Evolutionary conservation across 2,888 invertebrate genomes (phyloP).

Genomic region (Melikaiella ostensackeni): DNA sequence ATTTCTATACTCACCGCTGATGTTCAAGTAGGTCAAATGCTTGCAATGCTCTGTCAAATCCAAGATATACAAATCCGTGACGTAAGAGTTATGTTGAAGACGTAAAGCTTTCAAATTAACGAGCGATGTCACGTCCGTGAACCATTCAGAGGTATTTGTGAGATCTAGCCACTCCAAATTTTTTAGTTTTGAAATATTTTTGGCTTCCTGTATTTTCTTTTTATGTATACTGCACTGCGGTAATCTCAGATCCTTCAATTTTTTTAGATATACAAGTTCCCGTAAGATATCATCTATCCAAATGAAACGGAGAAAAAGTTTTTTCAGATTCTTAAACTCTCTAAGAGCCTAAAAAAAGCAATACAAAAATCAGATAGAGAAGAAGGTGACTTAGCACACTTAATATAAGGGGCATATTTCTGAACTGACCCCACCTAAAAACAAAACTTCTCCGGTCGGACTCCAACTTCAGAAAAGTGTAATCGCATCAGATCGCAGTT

Average conservation of each 20-base stretch:
- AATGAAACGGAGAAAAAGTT: neutral
- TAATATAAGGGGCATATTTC: neutral
- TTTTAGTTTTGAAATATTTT: neutral
- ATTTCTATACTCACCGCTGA: neutral
- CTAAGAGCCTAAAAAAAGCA: neutral
- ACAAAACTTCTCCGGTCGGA: too few species aligned
- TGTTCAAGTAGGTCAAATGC: neutral
- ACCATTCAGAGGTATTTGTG: neutral
- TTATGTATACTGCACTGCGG: neutral
- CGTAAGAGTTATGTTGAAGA: neutral
- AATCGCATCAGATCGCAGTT: too few species aligned
- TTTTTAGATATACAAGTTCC: neutral
- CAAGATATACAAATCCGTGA: neutral
- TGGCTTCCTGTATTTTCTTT: neutral
- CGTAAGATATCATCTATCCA: neutral
- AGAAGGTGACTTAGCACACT: neutral
- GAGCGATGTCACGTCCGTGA: neutral
- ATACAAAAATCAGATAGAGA: neutral
- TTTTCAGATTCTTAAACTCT: constrained; percentile 1
- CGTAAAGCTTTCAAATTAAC: neutral
- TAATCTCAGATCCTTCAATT: constrained; percentile 1
- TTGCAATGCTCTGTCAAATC: neutral
- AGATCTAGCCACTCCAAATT: constrained; percentile 7
- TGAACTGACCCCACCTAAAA: too few species aligned
- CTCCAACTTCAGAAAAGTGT: too few species aligned